Conservation (phyloP, 2,113 vertebrate genomes). For the Lepus americanus region DNA sequence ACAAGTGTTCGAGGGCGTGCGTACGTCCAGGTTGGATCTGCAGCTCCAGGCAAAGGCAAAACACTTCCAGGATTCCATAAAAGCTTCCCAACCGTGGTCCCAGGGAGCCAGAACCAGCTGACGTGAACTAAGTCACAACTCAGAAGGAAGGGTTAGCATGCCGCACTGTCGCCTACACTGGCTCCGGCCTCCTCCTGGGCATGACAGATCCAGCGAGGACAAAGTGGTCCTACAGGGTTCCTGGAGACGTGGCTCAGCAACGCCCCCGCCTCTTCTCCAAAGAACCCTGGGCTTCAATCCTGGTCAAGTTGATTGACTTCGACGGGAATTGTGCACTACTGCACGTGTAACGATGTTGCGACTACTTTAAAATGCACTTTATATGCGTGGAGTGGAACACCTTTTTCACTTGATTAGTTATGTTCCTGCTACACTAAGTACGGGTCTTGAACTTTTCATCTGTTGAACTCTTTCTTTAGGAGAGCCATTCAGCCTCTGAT, state of each 20-base stretch:
- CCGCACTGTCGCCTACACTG: neutral
- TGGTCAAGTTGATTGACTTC: neutral
- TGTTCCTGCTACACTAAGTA: no score
- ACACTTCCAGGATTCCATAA: neutral
- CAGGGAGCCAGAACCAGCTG: neutral
- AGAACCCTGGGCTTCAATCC: neutral
- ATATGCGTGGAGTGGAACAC: no score
- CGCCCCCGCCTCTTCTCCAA: neutral
- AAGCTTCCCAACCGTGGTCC: neutral
- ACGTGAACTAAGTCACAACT: neutral
- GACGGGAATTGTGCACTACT: no score
- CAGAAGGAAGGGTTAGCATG: neutral
- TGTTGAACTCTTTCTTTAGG: no score
- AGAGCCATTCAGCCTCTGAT: no score
- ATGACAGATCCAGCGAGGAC: neutral
- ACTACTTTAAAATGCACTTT: no score
- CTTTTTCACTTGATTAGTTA: no score
- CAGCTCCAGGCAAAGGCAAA: neutral
- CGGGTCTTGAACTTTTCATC: no score
- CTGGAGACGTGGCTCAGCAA: neutral
- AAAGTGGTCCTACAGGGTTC: neutral
- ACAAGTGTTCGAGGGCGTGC: neutral
- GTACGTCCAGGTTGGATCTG: neutral
- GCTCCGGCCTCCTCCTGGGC: no score
- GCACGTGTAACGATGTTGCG: no score